Evolutionary conservation across 2,888 invertebrate genomes (phyloP).

Genomic region (Cybosia mesomella): DNA sequence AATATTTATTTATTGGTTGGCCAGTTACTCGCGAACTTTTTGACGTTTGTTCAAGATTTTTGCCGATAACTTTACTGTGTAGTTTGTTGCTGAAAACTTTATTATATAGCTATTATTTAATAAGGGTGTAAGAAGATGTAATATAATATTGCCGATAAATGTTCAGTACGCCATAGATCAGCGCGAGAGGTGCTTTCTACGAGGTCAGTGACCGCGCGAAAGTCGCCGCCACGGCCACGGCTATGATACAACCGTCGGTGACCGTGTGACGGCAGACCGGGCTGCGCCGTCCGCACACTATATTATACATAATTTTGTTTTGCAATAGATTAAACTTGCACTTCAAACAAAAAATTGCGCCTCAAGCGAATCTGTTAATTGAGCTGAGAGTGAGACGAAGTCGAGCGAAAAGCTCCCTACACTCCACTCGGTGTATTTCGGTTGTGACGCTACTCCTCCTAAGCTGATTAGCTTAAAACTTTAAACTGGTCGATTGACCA

Average conservation of each 20-base stretch:
- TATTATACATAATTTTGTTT: slow-evolving; percentile 19
- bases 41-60: no score
- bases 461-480: no score
- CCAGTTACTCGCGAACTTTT: no score
- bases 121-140: slow-evolving; percentile 20
- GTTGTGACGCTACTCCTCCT: no score
- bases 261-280: slow-evolving; percentile 35
- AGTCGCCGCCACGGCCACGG: slow-evolving; percentile 44
- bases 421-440: no score
- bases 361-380: background rate
- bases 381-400: no score
- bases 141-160: slow-evolving; percentile 32
- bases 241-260: slow-evolving; percentile 48
- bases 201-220: slow-evolving; percentile 67
- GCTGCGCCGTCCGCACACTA: slow-evolving; percentile 21
- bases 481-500: no score
- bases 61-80: no score
- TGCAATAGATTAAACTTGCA: background rate
- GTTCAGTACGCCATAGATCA: slow-evolving; percentile 48
- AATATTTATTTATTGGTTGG: no score
- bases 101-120: slow-evolving; percentile 36
- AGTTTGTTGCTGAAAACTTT: no score
- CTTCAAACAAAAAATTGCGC: background rate
- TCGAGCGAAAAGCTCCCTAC: no score
- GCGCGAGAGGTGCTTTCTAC: slow-evolving; percentile 61